phyloP scores from a whole-genome alignment of 2,113 vertebrate species.

The Labrus mixtus region DNA sequence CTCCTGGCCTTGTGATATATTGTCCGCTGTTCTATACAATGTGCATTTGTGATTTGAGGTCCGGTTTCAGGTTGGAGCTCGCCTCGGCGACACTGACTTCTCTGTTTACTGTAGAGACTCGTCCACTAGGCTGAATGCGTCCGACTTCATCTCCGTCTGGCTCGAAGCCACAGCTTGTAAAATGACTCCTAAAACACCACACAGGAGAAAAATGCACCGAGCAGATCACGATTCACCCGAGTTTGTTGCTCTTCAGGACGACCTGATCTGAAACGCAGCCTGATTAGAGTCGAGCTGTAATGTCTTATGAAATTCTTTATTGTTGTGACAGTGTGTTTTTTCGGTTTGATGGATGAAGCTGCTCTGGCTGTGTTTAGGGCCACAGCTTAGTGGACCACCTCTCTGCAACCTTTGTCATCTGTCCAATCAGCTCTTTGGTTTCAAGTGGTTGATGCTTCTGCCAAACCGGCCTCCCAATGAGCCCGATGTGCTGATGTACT shows the following conservation, averaged over 20 bases:
- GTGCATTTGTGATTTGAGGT: constrained; percentile 62
- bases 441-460: constrained; percentile 22
- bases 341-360: constrained; percentile 51
- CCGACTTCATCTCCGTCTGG: constrained; percentile 71
- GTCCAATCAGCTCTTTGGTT: constrained; percentile 44
- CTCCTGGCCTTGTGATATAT: constrained; percentile 57
- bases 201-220: constrained; percentile 56
- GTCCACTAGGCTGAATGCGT: constrained; percentile 60
- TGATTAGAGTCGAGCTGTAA: constrained; percentile 30
- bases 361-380: constrained; percentile 34
- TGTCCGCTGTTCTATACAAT: constrained; percentile 51
- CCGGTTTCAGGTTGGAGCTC: constrained; percentile 65
- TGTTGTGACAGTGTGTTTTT: constrained; percentile 42
- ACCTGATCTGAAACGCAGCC: constrained; percentile 55
- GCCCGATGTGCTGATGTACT: constrained; percentile 8
- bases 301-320: constrained; percentile 54
- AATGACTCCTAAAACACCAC: constrained; percentile 58
- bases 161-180: constrained; percentile 75
- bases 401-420: constrained; percentile 46
- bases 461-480: not conserved
- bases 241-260: constrained; percentile 36
- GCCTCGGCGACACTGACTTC: constrained; percentile 65
- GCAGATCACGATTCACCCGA: constrained; percentile 39
- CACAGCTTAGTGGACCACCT: constrained; percentile 43
- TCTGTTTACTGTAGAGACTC: constrained; percentile 73